A percentile compares a stretch with the other conserved stretches of the same genome.
These are phyloP conservation scores for Rissa tridactyla DNA, from an alignment of 2,113 vertebrate genomes.

Conservation along the genomic window DNA sequence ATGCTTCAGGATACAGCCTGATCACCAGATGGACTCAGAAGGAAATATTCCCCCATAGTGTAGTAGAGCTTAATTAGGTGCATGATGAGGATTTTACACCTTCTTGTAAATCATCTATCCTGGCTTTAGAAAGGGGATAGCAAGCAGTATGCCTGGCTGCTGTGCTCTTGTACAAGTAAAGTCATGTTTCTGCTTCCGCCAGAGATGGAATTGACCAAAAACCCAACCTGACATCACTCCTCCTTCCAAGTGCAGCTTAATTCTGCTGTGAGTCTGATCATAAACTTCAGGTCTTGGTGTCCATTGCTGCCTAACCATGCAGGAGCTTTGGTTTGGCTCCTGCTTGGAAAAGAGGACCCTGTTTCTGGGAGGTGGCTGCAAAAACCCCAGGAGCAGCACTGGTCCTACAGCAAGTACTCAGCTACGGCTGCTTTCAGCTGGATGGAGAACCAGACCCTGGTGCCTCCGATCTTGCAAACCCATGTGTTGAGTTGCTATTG, in stretches of 20 bases:
- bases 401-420: not conserved
- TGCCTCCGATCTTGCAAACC: not conserved
- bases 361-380: not conserved
- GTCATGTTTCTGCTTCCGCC: not conserved
- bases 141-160: not conserved
- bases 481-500: not conserved
- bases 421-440: not conserved
- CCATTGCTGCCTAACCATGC: not conserved
- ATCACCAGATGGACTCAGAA: slow-evolving; percentile 55
- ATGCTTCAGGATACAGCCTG: not conserved
- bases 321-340: not conserved
- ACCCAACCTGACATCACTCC: not conserved
- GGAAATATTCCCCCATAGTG: slow-evolving; percentile 30
- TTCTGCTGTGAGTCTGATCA: not conserved
- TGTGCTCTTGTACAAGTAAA: not conserved
- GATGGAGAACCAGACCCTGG: not conserved
- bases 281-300: not conserved
- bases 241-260: not conserved
- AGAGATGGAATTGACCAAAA: not conserved
- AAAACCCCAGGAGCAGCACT: not conserved
- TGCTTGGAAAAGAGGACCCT: not conserved
- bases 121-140: not conserved
- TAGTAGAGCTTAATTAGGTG: slow-evolving; percentile 39
- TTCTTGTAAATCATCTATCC: slow-evolving; percentile 32
- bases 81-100: slow-evolving; percentile 38